Percentiles rank a stretch among this genome's conserved stretches.
Conservation (phyloP, 2,797 vertebrate species). For the Acrossocheilus wenchowensis region DNA sequence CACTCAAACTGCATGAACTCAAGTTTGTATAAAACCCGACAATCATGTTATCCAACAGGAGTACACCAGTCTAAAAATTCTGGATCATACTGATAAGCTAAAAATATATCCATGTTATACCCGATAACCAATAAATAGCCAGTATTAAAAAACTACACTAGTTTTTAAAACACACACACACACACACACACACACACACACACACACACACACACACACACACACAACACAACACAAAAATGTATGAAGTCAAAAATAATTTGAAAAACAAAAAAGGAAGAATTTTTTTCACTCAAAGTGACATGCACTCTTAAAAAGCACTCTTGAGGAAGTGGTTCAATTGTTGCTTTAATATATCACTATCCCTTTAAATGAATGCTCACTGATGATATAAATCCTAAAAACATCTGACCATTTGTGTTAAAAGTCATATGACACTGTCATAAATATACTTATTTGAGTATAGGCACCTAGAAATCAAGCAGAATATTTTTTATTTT, state of each 20-base stretch:
- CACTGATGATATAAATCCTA: neutral
- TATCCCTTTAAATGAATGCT: neutral
- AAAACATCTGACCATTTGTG: neutral
- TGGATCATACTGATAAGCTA: neutral
- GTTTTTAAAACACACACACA: neutral
- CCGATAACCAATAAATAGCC: neutral
- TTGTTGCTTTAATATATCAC: neutral
- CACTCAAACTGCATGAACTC: neutral
- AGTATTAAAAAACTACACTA: neutral
- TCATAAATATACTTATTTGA: neutral
- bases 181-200: too few species aligned
- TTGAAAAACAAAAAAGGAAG: neutral
- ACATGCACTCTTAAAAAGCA: neutral
- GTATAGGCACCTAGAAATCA: neutral
- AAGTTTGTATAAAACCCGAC: neutral
- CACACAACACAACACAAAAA: neutral
- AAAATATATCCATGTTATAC: neutral
- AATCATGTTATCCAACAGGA: neutral
- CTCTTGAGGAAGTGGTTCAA: neutral
- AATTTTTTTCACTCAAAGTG: neutral
- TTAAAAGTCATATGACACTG: neutral
- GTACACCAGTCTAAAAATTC: neutral
- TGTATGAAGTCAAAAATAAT: neutral
- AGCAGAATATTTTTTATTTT: neutral
- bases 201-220: too few species aligned